Evolutionary conservation across 2,888 invertebrate genomes (phyloP).

Genomic region (Cosmopolites sordidus): DNA sequence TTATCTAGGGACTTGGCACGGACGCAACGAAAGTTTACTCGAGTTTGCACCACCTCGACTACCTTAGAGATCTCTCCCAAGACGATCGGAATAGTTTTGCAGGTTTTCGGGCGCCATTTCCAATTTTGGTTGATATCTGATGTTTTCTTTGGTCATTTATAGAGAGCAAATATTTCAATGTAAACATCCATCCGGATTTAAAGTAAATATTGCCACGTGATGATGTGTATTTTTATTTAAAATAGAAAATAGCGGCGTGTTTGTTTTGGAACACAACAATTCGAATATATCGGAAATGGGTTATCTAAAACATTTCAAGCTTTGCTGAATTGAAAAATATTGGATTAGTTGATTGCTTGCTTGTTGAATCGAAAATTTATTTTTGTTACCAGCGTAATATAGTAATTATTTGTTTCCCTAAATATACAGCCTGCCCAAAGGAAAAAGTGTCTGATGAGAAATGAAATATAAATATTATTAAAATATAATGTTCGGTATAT

Average conservation of each 20-base stretch:
- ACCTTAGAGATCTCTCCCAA: slow-evolving; percentile 38
- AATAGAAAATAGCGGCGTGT: background rate
- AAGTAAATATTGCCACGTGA: background rate
- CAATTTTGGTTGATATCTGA: slow-evolving; percentile 31
- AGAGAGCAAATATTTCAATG: slow-evolving; percentile 4
- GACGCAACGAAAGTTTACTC: slow-evolving; percentile 13
- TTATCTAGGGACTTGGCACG: slow-evolving; percentile 36
- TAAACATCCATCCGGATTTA: background rate
- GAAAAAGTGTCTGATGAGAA: too few species aligned
- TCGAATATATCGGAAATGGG: too few species aligned
- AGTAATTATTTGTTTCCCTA: too few species aligned
- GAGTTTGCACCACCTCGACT: slow-evolving; percentile 39
- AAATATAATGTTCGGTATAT: too few species aligned
- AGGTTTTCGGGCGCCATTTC: slow-evolving; percentile 42
- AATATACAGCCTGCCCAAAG: too few species aligned
- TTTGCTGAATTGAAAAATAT: too few species aligned
- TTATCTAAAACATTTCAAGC: too few species aligned
- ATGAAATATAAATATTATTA: too few species aligned
- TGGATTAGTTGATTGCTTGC: too few species aligned
- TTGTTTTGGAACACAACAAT: background rate
- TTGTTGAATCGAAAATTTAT: too few species aligned
- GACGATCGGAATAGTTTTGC: slow-evolving; percentile 40
- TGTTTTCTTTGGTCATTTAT: slow-evolving; percentile 16
- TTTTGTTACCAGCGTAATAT: too few species aligned
- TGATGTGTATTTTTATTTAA: background rate